phyloP scores from a whole-genome alignment of 2,113 vertebrate species.

The Crotophaga sulcirostris region DNA sequence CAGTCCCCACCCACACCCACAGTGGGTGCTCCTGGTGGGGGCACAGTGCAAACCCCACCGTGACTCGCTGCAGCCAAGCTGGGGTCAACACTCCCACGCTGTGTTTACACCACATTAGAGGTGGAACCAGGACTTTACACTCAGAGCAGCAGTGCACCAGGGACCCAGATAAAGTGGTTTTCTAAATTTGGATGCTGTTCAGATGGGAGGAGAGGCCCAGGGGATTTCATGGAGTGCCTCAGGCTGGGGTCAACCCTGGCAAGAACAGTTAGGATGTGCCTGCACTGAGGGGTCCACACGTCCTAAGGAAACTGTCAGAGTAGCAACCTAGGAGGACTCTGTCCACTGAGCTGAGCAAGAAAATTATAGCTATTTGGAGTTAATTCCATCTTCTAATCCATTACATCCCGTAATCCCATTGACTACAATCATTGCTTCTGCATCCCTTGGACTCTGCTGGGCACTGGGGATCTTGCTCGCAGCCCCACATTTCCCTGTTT shows the following conservation, averaged over 20 bases:
- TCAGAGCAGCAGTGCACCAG: neutral
- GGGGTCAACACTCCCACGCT: neutral
- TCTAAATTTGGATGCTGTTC: neutral
- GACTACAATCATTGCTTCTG: rapidly evolving
- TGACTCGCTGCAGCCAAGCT: rapidly evolving
- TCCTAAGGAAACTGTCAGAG: neutral
- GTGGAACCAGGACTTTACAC: neutral
- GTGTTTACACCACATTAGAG: neutral
- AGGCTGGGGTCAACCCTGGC: neutral
- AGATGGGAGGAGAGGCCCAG: neutral
- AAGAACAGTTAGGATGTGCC: neutral
- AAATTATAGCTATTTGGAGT: neutral
- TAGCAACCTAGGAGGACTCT: rapidly evolving
- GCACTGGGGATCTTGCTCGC: neutral
- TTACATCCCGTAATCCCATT: neutral
- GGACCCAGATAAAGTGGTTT: neutral
- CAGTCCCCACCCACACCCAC: neutral
- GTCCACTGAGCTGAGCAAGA: neutral
- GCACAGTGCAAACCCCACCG: neutral
- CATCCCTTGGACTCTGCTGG: neutral
- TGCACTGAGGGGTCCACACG: rapidly evolving
- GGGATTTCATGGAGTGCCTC: neutral
- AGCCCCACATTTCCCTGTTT: neutral
- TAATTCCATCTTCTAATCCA: too few species aligned
- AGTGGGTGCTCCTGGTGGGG: rapidly evolving